Evolutionary conservation across 2,113 vertebrate species (phyloP).

Genomic region (Emydocephalus ijimae): DNA sequence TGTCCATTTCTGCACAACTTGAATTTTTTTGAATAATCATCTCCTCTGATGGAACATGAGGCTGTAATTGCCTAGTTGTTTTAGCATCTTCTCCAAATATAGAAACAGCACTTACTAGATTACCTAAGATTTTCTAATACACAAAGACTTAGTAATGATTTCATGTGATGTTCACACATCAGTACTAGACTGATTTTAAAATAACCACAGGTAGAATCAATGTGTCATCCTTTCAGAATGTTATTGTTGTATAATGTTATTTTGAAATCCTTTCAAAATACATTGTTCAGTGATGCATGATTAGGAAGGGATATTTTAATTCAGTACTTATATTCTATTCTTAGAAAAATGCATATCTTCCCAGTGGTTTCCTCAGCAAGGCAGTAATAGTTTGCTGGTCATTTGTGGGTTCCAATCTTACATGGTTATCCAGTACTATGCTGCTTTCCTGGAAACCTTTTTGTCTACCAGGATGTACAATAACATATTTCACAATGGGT

Average conservation of each 20-base stretch:
- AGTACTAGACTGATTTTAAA: rapidly evolving
- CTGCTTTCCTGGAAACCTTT: not conserved
- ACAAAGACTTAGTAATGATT: not conserved
- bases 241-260: too few relatives aligned
- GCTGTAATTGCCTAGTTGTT: not conserved
- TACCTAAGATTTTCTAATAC: constrained; percentile 22
- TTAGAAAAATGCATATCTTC: not conserved
- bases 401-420: not conserved
- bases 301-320: not conserved
- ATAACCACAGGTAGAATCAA: rapidly evolving
- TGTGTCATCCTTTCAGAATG: not conserved
- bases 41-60: too few relatives aligned
- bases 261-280: not conserved
- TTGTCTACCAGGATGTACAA: not conserved
- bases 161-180: not conserved
- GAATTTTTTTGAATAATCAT: too few relatives aligned
- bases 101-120: constrained; percentile 20
- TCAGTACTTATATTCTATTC: not conserved
- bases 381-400: not conserved
- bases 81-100: not conserved
- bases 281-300: not conserved
- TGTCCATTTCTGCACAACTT: too few relatives aligned
- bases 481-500: not conserved
- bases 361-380: not conserved
- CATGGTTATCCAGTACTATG: not conserved